phyloP scores from a whole-genome alignment of 53 echinoderm and acorn worm genomes.

The Paelopatides confundens region DNA sequence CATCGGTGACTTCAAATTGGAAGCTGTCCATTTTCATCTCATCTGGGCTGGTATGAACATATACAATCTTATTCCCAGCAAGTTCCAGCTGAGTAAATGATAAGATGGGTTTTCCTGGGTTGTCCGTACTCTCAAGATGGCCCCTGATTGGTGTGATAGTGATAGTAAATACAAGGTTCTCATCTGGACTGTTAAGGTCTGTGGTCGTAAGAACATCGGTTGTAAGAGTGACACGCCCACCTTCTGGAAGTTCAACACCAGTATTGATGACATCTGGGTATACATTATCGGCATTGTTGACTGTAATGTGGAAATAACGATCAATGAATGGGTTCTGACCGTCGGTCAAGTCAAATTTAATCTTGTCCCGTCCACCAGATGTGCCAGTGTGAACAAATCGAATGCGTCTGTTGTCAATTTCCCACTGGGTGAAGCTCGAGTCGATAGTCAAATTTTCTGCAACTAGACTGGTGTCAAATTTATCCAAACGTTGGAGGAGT shows the following conservation, averaged over 20 bases:
- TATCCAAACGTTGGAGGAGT: constrained; percentile 84
- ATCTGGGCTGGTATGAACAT: constrained; percentile 95
- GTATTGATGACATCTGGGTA: constrained; percentile 95
- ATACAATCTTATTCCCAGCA: constrained; percentile 98
- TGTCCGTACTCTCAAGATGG: constrained; percentile 96
- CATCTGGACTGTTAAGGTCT: constrained; percentile 98
- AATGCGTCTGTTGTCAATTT: constrained; percentile 95
- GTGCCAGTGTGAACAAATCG: constrained; percentile 82
- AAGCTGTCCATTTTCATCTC: constrained; percentile 99
- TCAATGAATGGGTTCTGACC: constrained; percentile 92
- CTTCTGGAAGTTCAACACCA: constrained; percentile 94
- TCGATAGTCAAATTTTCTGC: constrained; percentile 91
- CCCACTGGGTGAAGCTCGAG: constrained; percentile 95
- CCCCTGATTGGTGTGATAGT: constrained; percentile 89
- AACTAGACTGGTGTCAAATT: constrained; percentile 64
- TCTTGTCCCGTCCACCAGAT: constrained; percentile 88
- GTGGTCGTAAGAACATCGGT: constrained; percentile 91
- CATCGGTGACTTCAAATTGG: constrained; percentile 97
- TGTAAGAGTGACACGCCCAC: constrained; percentile 91
- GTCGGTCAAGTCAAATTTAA: constrained; percentile 99
- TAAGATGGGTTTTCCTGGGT: constrained; percentile 93
- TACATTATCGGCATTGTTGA: constrained; percentile 87
- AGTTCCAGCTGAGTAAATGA: constrained; percentile 94
- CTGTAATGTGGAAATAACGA: constrained; percentile 94
- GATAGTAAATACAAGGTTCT: constrained; percentile 91